phyloP scores from a whole-genome alignment of 1,140 invertebrate species.

The Pseudachorutes palmiensis region DNA sequence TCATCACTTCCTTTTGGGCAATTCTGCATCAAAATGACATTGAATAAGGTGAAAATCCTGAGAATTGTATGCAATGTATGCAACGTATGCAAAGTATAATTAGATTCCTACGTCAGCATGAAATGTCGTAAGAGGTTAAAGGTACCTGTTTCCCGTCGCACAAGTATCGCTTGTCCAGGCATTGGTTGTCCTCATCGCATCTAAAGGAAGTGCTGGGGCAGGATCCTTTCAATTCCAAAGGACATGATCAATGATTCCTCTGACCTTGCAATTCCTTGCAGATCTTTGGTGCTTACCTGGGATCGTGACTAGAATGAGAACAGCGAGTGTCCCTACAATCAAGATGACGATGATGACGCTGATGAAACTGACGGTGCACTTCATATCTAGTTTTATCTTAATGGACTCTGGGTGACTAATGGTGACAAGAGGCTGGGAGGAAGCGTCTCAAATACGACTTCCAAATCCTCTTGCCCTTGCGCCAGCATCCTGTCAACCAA shows the following conservation, averaged over 20 bases:
- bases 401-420: no score
- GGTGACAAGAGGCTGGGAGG: no score
- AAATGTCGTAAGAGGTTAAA: no score
- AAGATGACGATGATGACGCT: neutral
- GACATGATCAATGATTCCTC: neutral
- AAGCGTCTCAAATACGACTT: no score
- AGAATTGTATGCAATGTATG: neutral
- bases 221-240: neutral
- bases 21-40: neutral
- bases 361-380: slow-evolving; percentile 1
- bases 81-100: no score
- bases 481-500: no score
- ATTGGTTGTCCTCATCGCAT: neutral
- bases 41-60: neutral
- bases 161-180: neutral
- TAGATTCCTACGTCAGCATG: no score
- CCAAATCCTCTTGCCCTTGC: no score
- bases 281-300: neutral
- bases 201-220: slow-evolving; percentile 7
- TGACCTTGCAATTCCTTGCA: neutral
- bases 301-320: neutral
- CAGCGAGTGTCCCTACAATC: neutral
- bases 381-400: no score
- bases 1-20: slow-evolving; percentile 5
- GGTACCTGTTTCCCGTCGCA: neutral